Evolutionary conservation across 2,888 invertebrate species (phyloP).

Genomic region (Tribolium freemani): DNA sequence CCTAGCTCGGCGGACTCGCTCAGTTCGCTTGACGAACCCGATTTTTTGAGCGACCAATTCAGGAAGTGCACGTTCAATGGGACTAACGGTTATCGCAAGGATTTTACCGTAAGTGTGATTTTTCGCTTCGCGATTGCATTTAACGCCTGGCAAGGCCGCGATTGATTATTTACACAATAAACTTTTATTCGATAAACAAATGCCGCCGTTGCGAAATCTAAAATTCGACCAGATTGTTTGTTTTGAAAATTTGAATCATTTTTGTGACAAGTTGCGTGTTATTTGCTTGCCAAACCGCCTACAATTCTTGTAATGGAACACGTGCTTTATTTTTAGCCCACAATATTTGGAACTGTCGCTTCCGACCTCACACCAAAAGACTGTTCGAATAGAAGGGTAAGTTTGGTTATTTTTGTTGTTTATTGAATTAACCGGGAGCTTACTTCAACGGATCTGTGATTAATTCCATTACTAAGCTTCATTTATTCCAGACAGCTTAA

Average conservation of each 20-base stretch:
- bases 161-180: conserved; percentile 31
- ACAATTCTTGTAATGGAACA: conserved; percentile 41
- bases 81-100: conserved; percentile 56
- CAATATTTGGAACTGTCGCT: conserved; percentile 76
- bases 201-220: conserved; percentile 21
- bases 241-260: conserved; percentile 42
- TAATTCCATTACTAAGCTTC: conserved; percentile 8
- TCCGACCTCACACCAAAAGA: conserved; percentile 75
- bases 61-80: conserved; percentile 59
- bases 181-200: conserved; percentile 33
- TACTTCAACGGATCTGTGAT: neutral
- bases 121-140: conserved; percentile 6
- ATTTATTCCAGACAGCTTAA: conserved; percentile 4
- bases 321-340: conserved; percentile 71
- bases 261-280: conserved; percentile 45
- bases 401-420: conserved; percentile 53
- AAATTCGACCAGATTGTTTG: conserved; percentile 13
- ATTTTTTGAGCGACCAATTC: conserved; percentile 64
- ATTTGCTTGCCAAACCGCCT: conserved; percentile 46
- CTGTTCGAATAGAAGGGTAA: conserved; percentile 74
- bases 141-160: no score
- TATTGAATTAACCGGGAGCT: neutral
- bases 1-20: conserved; percentile 66
- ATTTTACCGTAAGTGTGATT: conserved; percentile 39
- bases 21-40: conserved; percentile 67